Base-by-base conservation (phyloP, 2,113 vertebrate genomes). In the Apeltes quadracus region DNA sequence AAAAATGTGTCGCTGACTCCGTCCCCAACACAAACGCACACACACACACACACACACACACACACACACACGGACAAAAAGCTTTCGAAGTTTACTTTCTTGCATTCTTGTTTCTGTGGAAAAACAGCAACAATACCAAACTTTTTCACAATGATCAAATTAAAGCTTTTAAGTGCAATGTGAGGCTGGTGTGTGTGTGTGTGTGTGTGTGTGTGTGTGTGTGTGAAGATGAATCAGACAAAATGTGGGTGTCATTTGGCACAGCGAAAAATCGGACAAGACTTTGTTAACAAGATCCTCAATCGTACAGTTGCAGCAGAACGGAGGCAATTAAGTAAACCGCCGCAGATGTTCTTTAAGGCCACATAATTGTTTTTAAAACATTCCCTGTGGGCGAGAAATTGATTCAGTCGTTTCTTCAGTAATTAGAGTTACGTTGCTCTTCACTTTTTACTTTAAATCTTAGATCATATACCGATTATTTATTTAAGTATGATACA, bases 201-300 rank as follows among this genome's bases (percentile, higher is more conserved):
- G n/a, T n/a, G n/a, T n/a, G n/a, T n/a, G n/a, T n/a, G n/a, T n/a
- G n/a, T n/a, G n/a, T n/a, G n/a, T n/a, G 55, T 54, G 63, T 41
- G 48, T 53, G 43, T 51, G 22, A n/a, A n/a, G n/a, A 76, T 89
- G 78, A 89, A 41, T 86, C 88, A 88, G 48, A 71, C 58, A 54
- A 29, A 44, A 68, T 71, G 84, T 88, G 85, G 85, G 87, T 71
- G 85, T 77, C 44, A 51, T 43, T 54, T 66, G 67, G 39, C 65
- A 78, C 39, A 70, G 65, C 4, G 73, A 74, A 79, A n/a, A 81
- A 71, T 88, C 82, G 65, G 39, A 83, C 36, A 67, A 61, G 75
- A 76, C 77, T 78, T 87, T 61, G 68, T 81, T 69, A 76, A 73
- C 16, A 9, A 84, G 59, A 79, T 18, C 71, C 66, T 88, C 74